Base-by-base conservation (phyloP, 2,888 invertebrate genomes). In the Encarsia formosa region DNA sequence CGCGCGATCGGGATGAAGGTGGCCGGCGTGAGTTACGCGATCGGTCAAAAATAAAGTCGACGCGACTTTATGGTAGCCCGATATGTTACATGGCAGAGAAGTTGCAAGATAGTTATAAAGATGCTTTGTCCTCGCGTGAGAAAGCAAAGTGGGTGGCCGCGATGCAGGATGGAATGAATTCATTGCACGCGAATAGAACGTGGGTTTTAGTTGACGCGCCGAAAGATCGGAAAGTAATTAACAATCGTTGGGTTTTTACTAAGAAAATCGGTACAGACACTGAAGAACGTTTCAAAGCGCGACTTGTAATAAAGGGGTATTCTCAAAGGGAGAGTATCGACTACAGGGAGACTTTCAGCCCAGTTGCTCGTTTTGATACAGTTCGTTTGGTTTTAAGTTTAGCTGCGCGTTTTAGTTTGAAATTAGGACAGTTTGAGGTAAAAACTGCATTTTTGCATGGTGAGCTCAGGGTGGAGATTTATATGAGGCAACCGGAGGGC, bases 221-320 rank as follows among this genome's bases (percentile, higher is more conserved):
- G 19, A 11, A 18, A 8, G 22, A 20, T 20, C 22, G 20, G 5
- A 38, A 9, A 9, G 9, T 15, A n/a, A 4, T 38, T 11, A 15
- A 38, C 20, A 22, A 9, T 18, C 9, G n/a, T n/a, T 38, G 38
- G 38, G 38, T 38, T 38, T 38, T 19, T 22, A n/a, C n/a, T n/a
- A n/a, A n/a, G n/a, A 59, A 48, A 31, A 53, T 63, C 5, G 56
- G 64, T 15, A 9, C 38, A 38, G 20, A 22, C 20, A 11, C 19
- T 18, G 11, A 18, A 11, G 9, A 3, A 8, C 61, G 55, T 39
- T 65, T 59, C 37, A 68, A 66, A 38, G 65, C 64, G 8, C 52
- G 67, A 50, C 41, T 68, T 4, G 64, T 68, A 15, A 56, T 56
- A 4, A 66, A 65, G 55, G 66, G 65, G 1, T 70, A 60, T 49